phyloP scores from a whole-genome alignment of 2,113 vertebrate genomes.

The Chaetura pelagica region DNA sequence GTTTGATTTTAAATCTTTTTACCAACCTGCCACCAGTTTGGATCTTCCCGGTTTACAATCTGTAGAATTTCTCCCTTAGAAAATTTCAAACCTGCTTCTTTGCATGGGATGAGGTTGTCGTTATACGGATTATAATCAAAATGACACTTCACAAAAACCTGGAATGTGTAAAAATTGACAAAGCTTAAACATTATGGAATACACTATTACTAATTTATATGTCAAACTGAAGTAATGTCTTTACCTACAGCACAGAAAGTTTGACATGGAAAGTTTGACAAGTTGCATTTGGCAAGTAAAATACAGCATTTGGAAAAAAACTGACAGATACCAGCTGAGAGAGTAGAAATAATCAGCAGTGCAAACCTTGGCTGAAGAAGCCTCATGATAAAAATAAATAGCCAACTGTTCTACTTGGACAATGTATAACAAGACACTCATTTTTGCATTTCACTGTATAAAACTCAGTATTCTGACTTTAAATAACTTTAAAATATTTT shows the following conservation, averaged over 20 bases:
- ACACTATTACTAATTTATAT: neutral
- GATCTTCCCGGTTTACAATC: constrained; percentile 95
- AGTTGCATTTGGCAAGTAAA: neutral
- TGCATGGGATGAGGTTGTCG: constrained; percentile 97
- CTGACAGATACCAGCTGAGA: neutral
- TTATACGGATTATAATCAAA: constrained; percentile 96
- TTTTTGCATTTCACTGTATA: neutral
- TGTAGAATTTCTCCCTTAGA: constrained; percentile 96
- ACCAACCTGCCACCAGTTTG: constrained; percentile 99
- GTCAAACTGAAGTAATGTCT: constrained; percentile 25
- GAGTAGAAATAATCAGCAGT: neutral
- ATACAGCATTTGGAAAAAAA: neutral
- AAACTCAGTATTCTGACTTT: neutral
- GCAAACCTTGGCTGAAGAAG: neutral
- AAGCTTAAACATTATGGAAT: constrained; percentile 15
- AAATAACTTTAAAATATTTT: too few relatives aligned
- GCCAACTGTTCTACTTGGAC: neutral
- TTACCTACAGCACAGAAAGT: neutral
- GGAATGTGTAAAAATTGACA: constrained; percentile 56
- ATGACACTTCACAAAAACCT: constrained; percentile 96
- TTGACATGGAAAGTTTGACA: neutral
- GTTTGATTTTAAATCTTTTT: neutral
- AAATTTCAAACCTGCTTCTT: constrained; percentile 95
- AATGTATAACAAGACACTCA: neutral
- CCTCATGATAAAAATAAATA: neutral